Percentiles rank a stretch among this genome's conserved stretches.
Conservation (phyloP, 2,888 invertebrate genomes). For the Phragmatobia fuliginosa region DNA sequence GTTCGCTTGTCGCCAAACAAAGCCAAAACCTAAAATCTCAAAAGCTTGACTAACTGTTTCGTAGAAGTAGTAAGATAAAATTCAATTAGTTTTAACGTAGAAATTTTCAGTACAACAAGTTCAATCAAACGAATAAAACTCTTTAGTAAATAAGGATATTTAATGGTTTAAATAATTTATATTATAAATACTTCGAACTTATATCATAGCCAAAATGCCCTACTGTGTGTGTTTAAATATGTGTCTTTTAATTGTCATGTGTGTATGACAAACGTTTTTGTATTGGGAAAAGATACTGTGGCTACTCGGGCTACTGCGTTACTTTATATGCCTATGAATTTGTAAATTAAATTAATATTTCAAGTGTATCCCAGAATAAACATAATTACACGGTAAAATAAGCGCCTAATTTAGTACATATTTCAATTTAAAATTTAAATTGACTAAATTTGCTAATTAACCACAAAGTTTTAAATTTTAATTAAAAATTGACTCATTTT, state of each 20-base stretch:
- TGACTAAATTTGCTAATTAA: not conserved
- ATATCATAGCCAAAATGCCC: too few species aligned
- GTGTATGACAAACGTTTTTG: too few species aligned
- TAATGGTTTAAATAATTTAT: not conserved
- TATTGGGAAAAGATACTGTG: too few species aligned
- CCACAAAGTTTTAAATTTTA: not conserved
- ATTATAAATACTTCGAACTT: not conserved
- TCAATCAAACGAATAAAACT: not conserved
- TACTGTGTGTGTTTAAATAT: too few species aligned
- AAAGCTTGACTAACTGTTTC: too few species aligned
- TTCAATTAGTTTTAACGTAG: not conserved
- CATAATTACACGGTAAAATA: not conserved
- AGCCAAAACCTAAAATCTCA: too few species aligned
- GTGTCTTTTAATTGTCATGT: too few species aligned
- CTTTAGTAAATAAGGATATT: not conserved
- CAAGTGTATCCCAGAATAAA: not conserved
- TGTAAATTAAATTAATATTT: not conserved
- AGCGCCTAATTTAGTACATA: not conserved
- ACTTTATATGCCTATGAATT: too few species aligned
- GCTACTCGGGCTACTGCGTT: too few species aligned
- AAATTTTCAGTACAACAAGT: not conserved
- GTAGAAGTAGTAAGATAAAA: too few species aligned
- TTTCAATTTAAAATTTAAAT: not conserved
- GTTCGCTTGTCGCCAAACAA: too few species aligned
- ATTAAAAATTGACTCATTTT: not conserved